Conservation (phyloP, 2,888 invertebrate species). For the Furcula furcula region DNA sequence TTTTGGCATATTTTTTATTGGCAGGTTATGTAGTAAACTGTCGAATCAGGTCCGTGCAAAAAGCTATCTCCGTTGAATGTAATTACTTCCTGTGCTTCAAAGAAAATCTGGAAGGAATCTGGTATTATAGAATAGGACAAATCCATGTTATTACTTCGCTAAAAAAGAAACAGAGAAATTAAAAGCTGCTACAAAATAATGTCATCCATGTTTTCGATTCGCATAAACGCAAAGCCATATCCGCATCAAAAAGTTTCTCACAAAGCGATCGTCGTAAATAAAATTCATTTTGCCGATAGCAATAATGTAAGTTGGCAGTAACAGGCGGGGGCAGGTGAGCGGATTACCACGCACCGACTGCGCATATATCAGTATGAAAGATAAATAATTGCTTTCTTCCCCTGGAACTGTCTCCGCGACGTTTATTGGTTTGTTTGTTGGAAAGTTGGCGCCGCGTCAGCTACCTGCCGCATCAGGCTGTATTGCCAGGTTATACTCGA, state of each 20-base stretch:
- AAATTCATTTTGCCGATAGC: slow-evolving; percentile 21
- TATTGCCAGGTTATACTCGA: neutral
- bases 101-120: too few species aligned
- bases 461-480: slow-evolving; percentile 42
- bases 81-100: too few species aligned
- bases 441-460: slow-evolving; percentile 50
- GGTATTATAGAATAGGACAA: too few species aligned
- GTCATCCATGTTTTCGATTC: neutral
- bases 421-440: slow-evolving; percentile 71
- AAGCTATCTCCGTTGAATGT: too few species aligned
- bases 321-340: slow-evolving; percentile 23
- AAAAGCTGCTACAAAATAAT: too few species aligned
- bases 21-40: too few species aligned
- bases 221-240: slow-evolving; percentile 5
- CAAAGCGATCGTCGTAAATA: slow-evolving; percentile 12
- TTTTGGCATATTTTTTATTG: too few species aligned
- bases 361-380: slow-evolving; percentile 47
- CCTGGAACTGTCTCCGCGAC: slow-evolving; percentile 57
- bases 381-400: slow-evolving; percentile 61
- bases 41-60: too few species aligned
- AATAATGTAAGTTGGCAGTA: slow-evolving; percentile 13
- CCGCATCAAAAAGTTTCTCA: slow-evolving; percentile 18
- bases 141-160: too few species aligned
- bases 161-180: too few species aligned
- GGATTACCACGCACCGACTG: slow-evolving; percentile 35